phyloP scores from a whole-genome alignment of 2,888 invertebrate genomes.

The Alsophila aescularia region DNA sequence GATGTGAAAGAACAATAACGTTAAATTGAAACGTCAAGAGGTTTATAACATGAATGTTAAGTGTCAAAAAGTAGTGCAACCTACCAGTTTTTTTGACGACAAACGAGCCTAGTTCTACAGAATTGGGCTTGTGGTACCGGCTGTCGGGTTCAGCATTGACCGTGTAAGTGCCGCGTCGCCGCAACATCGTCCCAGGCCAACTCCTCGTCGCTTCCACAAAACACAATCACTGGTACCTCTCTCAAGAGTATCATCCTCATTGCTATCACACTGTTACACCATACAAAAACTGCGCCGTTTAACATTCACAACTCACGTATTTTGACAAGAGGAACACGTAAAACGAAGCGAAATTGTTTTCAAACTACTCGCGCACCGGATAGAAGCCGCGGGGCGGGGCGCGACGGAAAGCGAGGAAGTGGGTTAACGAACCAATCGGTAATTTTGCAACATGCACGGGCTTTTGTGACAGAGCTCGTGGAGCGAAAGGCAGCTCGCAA shows the following conservation, averaged over 20 bases:
- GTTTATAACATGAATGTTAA: neutral
- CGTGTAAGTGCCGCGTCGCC: slow-evolving; percentile 76
- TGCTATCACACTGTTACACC: slow-evolving; percentile 27
- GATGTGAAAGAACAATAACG: slow-evolving; percentile 6
- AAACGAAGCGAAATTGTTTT: slow-evolving; percentile 57
- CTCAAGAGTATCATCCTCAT: slow-evolving; percentile 32
- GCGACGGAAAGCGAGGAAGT: slow-evolving; percentile 61
- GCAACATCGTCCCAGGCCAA: slow-evolving; percentile 62
- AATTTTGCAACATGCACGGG: slow-evolving; percentile 73
- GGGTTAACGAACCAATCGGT: slow-evolving; percentile 73
- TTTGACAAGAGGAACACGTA: slow-evolving; percentile 29
- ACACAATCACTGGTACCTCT: slow-evolving; percentile 25
- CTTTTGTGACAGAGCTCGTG: slow-evolving; percentile 58
- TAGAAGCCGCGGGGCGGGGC: slow-evolving; percentile 50
- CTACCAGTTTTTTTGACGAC: slow-evolving; percentile 63
- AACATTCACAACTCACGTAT: slow-evolving; percentile 38
- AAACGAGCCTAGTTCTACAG: slow-evolving; percentile 49
- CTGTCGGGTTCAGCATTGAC: slow-evolving; percentile 69
- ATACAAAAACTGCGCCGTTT: slow-evolving; percentile 20
- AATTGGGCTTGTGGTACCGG: slow-evolving; percentile 54
- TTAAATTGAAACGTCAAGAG: neutral
- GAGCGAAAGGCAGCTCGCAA: slow-evolving; percentile 76
- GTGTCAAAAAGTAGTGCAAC: slow-evolving; percentile 21
- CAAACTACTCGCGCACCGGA: slow-evolving; percentile 59
- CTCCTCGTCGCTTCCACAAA: slow-evolving; percentile 35